Base-by-base conservation (phyloP, 2,113 vertebrate species). In the Acrocephalus arundinaceus region DNA sequence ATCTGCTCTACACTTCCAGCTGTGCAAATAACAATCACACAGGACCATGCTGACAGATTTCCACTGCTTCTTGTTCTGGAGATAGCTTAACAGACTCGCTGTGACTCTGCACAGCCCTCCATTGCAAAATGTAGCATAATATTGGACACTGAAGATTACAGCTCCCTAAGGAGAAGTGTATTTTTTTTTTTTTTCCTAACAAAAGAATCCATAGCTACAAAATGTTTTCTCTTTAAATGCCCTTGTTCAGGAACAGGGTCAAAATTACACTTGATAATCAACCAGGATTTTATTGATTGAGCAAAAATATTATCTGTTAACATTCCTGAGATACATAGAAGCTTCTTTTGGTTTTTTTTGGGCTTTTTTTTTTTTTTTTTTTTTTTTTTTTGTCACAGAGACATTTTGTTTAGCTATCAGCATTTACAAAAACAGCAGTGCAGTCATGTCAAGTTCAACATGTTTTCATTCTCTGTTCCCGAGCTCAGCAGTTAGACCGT, bases 401-500 rank as follows among this genome's bases (percentile, higher is more conserved):
- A 25, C 59, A 30, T 24, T 77, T 30, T 59, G 51, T 74, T 95
- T 86, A 87, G 67, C 91, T 55, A 91, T 89, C 93, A 90, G 51
- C 87, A 83, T 63, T 89, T 92, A 89, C 70, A 91, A 92, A 94
- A 94, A 45, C 70, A 77, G 76, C 89, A 94, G 66, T 7, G 17
- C 52, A 94, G 94, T 78, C 93, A 79, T 65, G 84, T 94, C 94
- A 97, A 94, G 65, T 94, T 95, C 94, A 94, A 95, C 86, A 87
- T 62, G 91, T 94, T 95, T 94, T 82, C 77, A 46, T 87, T 89
- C 86, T 84, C 84, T 63, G 84, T n/a, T 95, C 79, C 77, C 0
- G 0, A 94, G 72, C 82, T 93, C 83, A 97, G 90, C 93, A 88
- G 92, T 96, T 96, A 96, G 83, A 85, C 58, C 2, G 0, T 91